Evolutionary conservation across 1,140 invertebrate species (phyloP).

Genomic region (Dryas iulia): DNA sequence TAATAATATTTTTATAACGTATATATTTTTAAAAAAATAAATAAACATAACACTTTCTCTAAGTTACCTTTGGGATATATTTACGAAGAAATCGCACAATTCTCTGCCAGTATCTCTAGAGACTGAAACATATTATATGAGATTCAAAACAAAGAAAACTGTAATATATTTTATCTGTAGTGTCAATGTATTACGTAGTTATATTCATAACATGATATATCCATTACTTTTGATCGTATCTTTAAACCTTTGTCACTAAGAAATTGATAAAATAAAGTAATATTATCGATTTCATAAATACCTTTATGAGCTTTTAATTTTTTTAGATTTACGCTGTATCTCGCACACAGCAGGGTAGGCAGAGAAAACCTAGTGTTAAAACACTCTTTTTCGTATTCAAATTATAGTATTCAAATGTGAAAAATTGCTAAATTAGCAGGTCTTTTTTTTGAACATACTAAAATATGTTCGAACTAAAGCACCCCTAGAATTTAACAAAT

Average conservation of each 20-base stretch:
- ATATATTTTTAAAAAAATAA: neutral
- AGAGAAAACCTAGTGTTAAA: too few species aligned
- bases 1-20: neutral
- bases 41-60: neutral
- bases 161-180: too few species aligned
- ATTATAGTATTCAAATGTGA: too few species aligned
- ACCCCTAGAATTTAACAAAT: too few species aligned
- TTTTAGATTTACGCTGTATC: too few species aligned
- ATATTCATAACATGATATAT: neutral
- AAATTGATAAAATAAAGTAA: neutral
- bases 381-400: too few species aligned
- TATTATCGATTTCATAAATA: neutral
- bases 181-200: neutral
- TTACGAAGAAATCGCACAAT: neutral
- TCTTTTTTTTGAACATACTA: too few species aligned
- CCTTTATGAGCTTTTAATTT: neutral
- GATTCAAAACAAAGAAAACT: neutral
- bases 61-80: neutral
- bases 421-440: too few species aligned
- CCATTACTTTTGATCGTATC: neutral
- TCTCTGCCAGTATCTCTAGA: neutral
- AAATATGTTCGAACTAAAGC: too few species aligned
- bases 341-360: too few species aligned
- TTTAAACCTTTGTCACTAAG: neutral
- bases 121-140: neutral